phyloP scores from a whole-genome alignment of 2,113 vertebrate species.

The Martes martes region DNA sequence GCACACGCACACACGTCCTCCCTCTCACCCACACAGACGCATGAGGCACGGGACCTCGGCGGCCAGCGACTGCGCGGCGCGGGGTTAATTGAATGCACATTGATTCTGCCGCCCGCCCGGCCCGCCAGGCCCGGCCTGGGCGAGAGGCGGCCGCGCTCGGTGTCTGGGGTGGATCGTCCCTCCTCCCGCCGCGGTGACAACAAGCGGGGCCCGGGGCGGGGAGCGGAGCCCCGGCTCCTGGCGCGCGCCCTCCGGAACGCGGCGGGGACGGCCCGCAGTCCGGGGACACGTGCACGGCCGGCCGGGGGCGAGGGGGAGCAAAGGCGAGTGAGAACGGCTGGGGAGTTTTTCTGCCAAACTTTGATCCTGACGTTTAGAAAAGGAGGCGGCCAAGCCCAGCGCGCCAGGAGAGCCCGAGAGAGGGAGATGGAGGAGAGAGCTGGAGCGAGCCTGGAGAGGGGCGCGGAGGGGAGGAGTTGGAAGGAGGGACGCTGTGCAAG shows the following conservation, averaged over 20 bases:
- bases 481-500: background rate
- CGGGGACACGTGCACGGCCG: background rate
- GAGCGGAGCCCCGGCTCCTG: background rate
- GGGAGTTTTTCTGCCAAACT: background rate
- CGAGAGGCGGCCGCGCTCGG: slow-evolving; percentile 62
- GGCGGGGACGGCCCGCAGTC: background rate
- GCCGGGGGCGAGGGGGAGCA: fast-evolving
- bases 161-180: background rate
- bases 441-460: background rate
- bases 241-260: background rate
- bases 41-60: background rate
- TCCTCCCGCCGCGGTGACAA: background rate
- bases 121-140: slow-evolving; percentile 31
- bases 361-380: background rate
- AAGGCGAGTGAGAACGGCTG: background rate
- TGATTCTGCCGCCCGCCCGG: slow-evolving; percentile 65
- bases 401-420: background rate
- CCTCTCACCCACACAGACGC: background rate
- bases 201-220: fast-evolving
- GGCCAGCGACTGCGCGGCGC: slow-evolving; percentile 46
- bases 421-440: background rate
- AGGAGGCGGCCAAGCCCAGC: background rate
- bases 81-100: slow-evolving; percentile 78
- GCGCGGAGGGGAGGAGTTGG: too few species aligned
- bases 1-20: background rate